Evolutionary conservation across 1,140 invertebrate species (phyloP), one percentile per base, ranked within the genome.

Genomic region (Cyrtorhinus lividipennis): DNA sequence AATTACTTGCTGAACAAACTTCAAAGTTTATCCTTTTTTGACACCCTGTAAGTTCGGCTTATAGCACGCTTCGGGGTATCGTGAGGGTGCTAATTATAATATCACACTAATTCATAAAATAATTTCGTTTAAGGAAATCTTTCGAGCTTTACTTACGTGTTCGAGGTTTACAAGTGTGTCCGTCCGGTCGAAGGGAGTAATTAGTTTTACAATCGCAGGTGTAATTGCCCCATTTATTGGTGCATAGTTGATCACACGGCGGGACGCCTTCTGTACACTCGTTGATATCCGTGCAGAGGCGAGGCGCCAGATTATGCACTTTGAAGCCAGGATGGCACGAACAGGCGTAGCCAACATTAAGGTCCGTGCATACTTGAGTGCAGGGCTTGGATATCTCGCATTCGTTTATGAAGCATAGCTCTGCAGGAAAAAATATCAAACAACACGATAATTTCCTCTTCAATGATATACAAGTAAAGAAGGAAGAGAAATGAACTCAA

Each of bases 211-310:
- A 95, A 12, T 81, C 80, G 70, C 94, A 97, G 10, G 78, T 77
- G 72, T 84, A 96, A 2, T 84, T 87, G 0, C 93, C 94, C 20
- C 18, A 53, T 20, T 53, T 53, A 70, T 97, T 96, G 2, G 80
- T 77, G 75, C 94, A 97, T 23, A 76, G 72, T 70, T 97, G 93
- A 45, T 85, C 84, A 70, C 94, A 98, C 10, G 87, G 86, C 65
- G 79, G 70, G 59, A 81, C 75, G 24, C 62, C 78, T 45, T 79
- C 71, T 23, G 77, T 69, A 72, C 92, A 95, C 73, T 92, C 89
- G 69, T 92, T 78, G 1, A 93, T 77, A 72, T 94, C 91, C 64
- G 75, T 71, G 73, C 86, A 91, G 10, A 80, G 74, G 58, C 76
- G 73, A 0, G 68, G 72, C 65, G 84, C 80, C 59, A 75, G 74